Conservation (phyloP, 2,797 vertebrate species). For the Melanitta fusca region DNA sequence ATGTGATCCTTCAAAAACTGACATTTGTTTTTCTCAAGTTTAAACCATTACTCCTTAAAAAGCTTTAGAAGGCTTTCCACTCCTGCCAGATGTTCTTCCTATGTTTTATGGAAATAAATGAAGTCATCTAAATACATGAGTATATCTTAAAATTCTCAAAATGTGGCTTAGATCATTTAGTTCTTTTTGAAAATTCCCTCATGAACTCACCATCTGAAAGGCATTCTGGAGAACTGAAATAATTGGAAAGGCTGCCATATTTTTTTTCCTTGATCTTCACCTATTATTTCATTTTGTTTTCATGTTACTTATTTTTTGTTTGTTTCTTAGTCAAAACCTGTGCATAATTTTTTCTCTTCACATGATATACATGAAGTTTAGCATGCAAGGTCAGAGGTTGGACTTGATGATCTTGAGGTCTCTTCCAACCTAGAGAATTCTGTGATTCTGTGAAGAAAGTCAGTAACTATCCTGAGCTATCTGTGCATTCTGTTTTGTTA, state of each 20-base stretch:
- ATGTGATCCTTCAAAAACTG: not conserved
- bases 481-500: not conserved
- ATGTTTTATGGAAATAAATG: slow-evolving; percentile 57
- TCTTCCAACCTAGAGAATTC: too few relatives aligned
- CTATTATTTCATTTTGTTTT: rapidly evolving
- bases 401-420: too few relatives aligned
- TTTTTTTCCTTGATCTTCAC: not conserved
- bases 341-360: not conserved
- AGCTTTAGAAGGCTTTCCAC: not conserved
- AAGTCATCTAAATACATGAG: slow-evolving; percentile 21
- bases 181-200: slow-evolving; percentile 14
- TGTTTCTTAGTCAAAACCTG: not conserved
- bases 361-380: not conserved
- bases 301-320: not conserved
- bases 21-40: slow-evolving; percentile 42
- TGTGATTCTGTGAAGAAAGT: not conserved
- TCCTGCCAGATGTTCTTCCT: slow-evolving; percentile 23
- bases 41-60: slow-evolving; percentile 49
- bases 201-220: not conserved
- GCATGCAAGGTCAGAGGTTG: not conserved
- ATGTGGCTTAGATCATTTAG: slow-evolving; percentile 6
- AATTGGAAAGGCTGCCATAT: not conserved
- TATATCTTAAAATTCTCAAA: slow-evolving; percentile 36
- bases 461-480: not conserved
- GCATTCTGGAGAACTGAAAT: not conserved